Percentiles rank a stretch among this genome's conserved stretches.
phyloP scores from a whole-genome alignment of 30 jellyfish, hydroid and myxozoan species.

The Aurelia aurita region DNA sequence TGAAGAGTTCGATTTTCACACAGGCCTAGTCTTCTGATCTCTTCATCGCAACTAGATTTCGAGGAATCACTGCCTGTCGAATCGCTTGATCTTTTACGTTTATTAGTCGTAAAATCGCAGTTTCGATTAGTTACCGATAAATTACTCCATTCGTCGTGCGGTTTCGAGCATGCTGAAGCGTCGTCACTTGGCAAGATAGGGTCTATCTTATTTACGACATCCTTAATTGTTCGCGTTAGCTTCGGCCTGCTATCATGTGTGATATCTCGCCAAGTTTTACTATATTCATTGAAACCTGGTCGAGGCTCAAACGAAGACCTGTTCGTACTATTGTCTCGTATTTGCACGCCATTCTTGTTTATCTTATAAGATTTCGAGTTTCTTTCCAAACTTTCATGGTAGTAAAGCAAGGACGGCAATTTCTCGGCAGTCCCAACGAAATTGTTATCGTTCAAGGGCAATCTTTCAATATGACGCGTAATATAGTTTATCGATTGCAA shows the following conservation, averaged over 20 bases:
- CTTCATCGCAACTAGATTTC: constrained; percentile 62
- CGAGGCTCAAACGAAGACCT: constrained; percentile 26
- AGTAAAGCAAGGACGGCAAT: constrained; percentile 22
- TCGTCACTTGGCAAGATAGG: constrained; percentile 6
- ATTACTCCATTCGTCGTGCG: constrained; percentile 2
- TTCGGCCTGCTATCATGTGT: constrained; percentile 22
- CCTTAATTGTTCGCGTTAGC: constrained; percentile 17
- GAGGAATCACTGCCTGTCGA: constrained; percentile 24
- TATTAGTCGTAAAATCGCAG: not conserved
- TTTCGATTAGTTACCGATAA: not conserved
- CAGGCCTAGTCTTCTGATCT: constrained; percentile 31
- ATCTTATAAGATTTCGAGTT: constrained; percentile 3
- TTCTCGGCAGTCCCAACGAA: not conserved
- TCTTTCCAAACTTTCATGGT: constrained; percentile 28
- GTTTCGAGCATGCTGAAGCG: constrained; percentile 15
- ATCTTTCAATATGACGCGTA: constrained; percentile 43
- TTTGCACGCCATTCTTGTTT: constrained; percentile 22
- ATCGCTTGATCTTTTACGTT: constrained; percentile 60
- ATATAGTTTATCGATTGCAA: constrained; percentile 46
- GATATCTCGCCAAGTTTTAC: constrained; percentile 19
- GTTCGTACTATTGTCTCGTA: constrained; percentile 31
- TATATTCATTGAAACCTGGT: constrained; percentile 33
- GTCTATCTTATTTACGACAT: constrained; percentile 8
- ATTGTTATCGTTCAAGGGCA: constrained; percentile 31
- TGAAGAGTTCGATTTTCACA: constrained; percentile 8